Conservation (phyloP, 2,797 vertebrate genomes). For the Galago senegalensis region DNA sequence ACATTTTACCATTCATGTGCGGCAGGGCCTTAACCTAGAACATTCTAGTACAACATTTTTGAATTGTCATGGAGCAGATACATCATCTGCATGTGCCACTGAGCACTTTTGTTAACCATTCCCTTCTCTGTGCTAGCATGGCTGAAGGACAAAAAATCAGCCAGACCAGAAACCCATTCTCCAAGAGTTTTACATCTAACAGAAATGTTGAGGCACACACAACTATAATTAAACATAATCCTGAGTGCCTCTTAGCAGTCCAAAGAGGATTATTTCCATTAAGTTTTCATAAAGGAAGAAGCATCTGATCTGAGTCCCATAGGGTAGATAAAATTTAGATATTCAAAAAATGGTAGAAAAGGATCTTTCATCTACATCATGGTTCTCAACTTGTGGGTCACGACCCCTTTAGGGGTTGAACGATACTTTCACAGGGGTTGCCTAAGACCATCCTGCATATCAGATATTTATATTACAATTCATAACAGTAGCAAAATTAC, state of each 20-base stretch:
- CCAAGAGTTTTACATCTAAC: not conserved
- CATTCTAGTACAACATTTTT: not conserved
- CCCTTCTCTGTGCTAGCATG: not conserved
- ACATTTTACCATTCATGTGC: not conserved
- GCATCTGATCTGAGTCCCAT: not conserved
- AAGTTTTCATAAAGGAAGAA: not conserved
- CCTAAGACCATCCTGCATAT: too few relatives aligned
- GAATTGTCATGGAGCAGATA: not conserved
- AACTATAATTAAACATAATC: not conserved
- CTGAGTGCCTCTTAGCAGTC: not conserved
- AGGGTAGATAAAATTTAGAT: not conserved
- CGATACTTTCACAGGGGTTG: too few relatives aligned
- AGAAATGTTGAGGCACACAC: not conserved
- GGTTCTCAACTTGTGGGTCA: too few relatives aligned
- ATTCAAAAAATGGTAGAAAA: not conserved
- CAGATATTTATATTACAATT: too few relatives aligned
- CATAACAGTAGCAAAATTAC: too few relatives aligned
- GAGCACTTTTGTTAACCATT: not conserved
- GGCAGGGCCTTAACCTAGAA: not conserved
- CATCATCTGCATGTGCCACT: not conserved
- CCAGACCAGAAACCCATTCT: not conserved
- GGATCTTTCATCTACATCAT: not conserved
- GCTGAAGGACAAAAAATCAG: not conserved
- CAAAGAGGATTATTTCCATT: slow-evolving; percentile 34
- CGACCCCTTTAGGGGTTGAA: too few relatives aligned